phyloP scores from a whole-genome alignment of 1,140 invertebrate genomes.

The Caenorhabditis elegans region WBcel235 BX284605.5:13352501-13353000 shows the following conservation, averaged over 20 bases:
- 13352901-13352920: too few species aligned
- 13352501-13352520: neutral
- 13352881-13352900: neutral
- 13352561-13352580: slow-evolving; percentile 23
- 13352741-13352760: neutral
- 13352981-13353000: too few species aligned
- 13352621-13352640: neutral
- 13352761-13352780: slow-evolving; percentile 19
- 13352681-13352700: neutral
- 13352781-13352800: slow-evolving; percentile 30
- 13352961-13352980: too few species aligned
- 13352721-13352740: neutral
- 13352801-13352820: slow-evolving; percentile 43
- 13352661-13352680: neutral
- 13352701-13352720: neutral
- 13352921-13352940: too few species aligned
- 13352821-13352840: slow-evolving; percentile 52
- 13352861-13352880: neutral
- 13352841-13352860: slow-evolving; percentile 46
- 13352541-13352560: slow-evolving; percentile 8
- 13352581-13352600: neutral
- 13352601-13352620: neutral
- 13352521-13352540: slow-evolving; percentile 7
- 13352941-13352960: too few species aligned
- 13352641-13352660: neutral